Percentiles rank a stretch among this genome's conserved stretches.
These are phyloP conservation scores for Melanaphis sacchari DNA, from an alignment of 1,140 invertebrate species.

Conservation along the genomic window DNA sequence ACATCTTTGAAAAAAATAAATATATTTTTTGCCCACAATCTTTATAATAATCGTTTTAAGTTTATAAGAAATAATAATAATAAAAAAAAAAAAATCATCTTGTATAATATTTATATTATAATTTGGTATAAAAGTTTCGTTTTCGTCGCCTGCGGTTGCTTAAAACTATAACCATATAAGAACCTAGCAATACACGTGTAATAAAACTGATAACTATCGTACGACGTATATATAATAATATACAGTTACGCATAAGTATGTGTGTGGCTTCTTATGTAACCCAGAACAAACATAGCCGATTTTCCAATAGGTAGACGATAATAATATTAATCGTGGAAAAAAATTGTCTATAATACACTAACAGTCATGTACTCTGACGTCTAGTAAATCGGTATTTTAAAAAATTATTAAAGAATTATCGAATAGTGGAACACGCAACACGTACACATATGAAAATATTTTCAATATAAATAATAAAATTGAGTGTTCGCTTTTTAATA, in stretches of 20 bases:
- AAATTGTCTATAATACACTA: neutral
- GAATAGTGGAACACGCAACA: neutral
- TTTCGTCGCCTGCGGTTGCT: neutral
- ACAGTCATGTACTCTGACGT: neutral
- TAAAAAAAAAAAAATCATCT: neutral
- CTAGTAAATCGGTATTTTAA: neutral
- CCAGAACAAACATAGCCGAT: neutral
- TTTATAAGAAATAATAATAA: neutral
- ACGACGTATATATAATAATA: neutral
- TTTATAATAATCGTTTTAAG: neutral
- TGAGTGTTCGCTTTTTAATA: no score
- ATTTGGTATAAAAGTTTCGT: neutral
- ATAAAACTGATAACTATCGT: neutral
- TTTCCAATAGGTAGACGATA: neutral
- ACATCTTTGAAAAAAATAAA: neutral
- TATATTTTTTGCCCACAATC: neutral
- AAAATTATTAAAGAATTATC: conserved; percentile 2
- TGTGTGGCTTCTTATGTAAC: neutral
- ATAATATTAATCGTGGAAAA: neutral
- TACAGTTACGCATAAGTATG: neutral
- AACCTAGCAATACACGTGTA: neutral
- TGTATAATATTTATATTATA: neutral
- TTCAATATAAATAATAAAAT: no score
- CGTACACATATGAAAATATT: neutral
- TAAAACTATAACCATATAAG: neutral